These are phyloP conservation scores for Nymphalis c-album DNA, from an alignment of 2,888 invertebrate genomes.

Conservation along the genomic window DNA sequence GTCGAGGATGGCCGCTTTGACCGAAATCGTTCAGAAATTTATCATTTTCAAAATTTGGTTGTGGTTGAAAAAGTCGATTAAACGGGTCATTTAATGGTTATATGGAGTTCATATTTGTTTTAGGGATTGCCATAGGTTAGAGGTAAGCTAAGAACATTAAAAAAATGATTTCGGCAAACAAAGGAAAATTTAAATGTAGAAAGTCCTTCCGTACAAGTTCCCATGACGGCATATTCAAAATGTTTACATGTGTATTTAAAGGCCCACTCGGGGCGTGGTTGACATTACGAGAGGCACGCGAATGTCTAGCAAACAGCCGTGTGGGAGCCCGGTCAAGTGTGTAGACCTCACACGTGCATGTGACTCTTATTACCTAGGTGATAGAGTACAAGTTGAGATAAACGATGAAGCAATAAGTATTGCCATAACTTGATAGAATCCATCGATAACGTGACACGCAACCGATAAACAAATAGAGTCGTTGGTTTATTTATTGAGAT, in stretches of 20 bases:
- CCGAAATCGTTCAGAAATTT: too few relatives aligned
- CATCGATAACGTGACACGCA: not conserved
- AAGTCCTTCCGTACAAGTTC: not conserved
- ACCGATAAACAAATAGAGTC: conserved; percentile 15
- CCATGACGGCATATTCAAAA: conserved; percentile 1
- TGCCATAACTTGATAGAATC: conserved; percentile 2
- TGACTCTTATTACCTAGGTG: not conserved
- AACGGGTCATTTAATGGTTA: too few relatives aligned
- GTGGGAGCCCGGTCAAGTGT: conserved; percentile 8
- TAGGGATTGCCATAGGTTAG: too few relatives aligned
- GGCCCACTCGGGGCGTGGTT: conserved; percentile 14
- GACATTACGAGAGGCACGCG: conserved; percentile 16
- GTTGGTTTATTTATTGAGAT: conserved; percentile 4
- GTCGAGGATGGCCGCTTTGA: too few relatives aligned
- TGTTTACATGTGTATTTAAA: conserved; percentile 10
- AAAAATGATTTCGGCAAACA: not conserved
- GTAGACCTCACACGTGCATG: not conserved
- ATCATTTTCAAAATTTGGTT: too few relatives aligned
- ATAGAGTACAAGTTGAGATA: not conserved
- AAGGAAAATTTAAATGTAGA: not conserved
- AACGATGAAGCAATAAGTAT: conserved; percentile 3
- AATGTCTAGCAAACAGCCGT: not conserved
- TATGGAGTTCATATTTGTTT: too few relatives aligned
- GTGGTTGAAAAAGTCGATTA: too few relatives aligned
- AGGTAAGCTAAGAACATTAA: too few relatives aligned